These are phyloP conservation scores for Drosophila melanogaster DNA, from an alignment of 1,140 invertebrate species.

Conservation along the genomic window DNA sequence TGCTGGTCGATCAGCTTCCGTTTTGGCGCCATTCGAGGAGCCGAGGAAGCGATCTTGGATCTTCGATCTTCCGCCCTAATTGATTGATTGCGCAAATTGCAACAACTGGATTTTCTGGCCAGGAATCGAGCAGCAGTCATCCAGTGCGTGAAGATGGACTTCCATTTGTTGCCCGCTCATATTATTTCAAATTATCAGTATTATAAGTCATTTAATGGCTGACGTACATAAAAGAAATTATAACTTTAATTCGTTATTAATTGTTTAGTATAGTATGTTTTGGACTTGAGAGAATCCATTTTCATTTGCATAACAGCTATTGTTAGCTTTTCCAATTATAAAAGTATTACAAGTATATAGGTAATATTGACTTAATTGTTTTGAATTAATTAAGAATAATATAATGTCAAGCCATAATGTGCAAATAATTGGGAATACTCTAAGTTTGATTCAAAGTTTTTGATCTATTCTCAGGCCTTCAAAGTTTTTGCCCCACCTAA, in stretches of 20 bases:
- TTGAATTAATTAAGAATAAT: too few relatives aligned
- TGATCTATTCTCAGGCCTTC: background rate
- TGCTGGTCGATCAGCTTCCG: constrained; percentile 27
- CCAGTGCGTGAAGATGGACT: constrained; percentile 22
- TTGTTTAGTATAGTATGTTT: background rate
- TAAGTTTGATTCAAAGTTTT: background rate
- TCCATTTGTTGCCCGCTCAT: constrained; percentile 2
- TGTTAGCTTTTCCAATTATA: background rate
- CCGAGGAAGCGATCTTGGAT: constrained; percentile 20
- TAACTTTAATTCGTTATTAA: constrained; percentile 12
- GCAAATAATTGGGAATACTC: too few relatives aligned
- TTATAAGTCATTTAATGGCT: background rate
- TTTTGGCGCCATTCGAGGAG: constrained; percentile 37
- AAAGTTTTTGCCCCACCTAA: background rate
- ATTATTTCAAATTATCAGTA: constrained; percentile 3
- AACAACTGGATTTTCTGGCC: constrained; percentile 7
- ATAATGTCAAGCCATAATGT: too few relatives aligned
- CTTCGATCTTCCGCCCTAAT: constrained; percentile 31
- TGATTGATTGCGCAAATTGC: constrained; percentile 41
- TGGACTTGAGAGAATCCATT: background rate
- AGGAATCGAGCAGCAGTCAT: background rate
- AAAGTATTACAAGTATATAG: background rate
- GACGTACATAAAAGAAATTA: background rate
- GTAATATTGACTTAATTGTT: too few relatives aligned
- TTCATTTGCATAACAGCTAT: background rate